Conservation (phyloP, 2,113 vertebrate species). For the Lamprologus sp. region DNA sequence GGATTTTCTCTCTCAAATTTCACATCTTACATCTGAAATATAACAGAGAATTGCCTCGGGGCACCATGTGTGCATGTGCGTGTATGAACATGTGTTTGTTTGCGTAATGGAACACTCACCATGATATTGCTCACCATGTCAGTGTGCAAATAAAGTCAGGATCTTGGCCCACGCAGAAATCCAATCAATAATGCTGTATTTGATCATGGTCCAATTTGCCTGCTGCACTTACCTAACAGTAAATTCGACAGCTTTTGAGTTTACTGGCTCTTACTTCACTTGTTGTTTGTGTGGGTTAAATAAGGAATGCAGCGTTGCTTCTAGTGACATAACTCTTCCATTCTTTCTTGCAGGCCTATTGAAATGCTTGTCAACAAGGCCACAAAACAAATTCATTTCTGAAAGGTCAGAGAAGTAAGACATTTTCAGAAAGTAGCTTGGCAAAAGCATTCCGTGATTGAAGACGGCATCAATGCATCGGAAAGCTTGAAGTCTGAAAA, state of each 20-base stretch:
- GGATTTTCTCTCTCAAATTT: slow-evolving; percentile 50
- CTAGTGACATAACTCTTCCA: slow-evolving; percentile 22
- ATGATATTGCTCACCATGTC: slow-evolving; percentile 42
- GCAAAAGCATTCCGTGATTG: neutral
- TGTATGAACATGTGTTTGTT: slow-evolving; percentile 30
- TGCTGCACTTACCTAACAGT: slow-evolving; percentile 49
- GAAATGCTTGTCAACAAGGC: slow-evolving; percentile 37
- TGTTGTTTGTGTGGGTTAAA: slow-evolving; percentile 40
- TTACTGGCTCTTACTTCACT: slow-evolving; percentile 24
- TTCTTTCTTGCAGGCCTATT: neutral
- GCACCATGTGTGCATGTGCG: neutral
- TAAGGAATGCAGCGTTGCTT: slow-evolving; percentile 24
- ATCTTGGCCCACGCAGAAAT: slow-evolving; percentile 54
- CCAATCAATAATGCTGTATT: slow-evolving; percentile 57
- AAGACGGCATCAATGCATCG: neutral
- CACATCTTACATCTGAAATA: slow-evolving; percentile 37
- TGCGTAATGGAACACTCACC: slow-evolving; percentile 27
- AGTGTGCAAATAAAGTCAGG: slow-evolving; percentile 53
- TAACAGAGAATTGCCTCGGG: slow-evolving; percentile 31
- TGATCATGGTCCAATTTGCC: slow-evolving; percentile 61
- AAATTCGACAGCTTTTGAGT: slow-evolving; percentile 40
- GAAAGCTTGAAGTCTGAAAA: neutral
- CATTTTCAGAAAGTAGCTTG: neutral
- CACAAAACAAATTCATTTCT: slow-evolving; percentile 47
- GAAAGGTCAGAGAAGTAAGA: slow-evolving; percentile 38